phyloP scores from a whole-genome alignment of 2,888 invertebrate species.

The Ypsolopha sequella region DNA sequence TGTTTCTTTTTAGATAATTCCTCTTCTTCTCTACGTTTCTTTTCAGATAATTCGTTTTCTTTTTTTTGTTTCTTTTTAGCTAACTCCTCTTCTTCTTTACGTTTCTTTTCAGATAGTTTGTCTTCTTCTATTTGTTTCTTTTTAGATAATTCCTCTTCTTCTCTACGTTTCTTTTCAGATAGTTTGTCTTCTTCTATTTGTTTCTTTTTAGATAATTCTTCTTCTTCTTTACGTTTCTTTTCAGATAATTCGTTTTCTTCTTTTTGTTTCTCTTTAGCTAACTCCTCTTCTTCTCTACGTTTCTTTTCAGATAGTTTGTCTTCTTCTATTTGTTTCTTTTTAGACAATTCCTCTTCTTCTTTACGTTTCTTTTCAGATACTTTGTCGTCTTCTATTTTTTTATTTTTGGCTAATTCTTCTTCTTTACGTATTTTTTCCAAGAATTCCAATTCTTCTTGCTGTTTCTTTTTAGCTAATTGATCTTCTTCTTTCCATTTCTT shows the following conservation, averaged over 20 bases:
- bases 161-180: neutral
- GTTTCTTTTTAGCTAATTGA: neutral
- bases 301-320: neutral
- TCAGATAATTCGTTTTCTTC: neutral
- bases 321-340: neutral
- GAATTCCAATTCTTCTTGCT: no score
- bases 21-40: neutral
- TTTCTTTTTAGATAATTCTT: neutral
- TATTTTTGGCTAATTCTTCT: constrained; percentile 6
- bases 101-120: neutral
- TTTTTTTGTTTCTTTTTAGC: constrained; percentile 4
- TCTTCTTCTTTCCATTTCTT: no score
- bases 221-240: neutral
- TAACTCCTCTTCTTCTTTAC: constrained; percentile 1
- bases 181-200: neutral
- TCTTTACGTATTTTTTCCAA: no score
- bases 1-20: neutral
- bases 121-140: neutral
- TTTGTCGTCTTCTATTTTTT: neutral
- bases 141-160: neutral
- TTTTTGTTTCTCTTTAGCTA: constrained; percentile 6
- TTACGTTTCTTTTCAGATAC: neutral
- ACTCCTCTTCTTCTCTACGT: neutral
- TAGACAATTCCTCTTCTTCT: neutral
- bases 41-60: neutral